A percentile compares a stretch with the other conserved stretches of the same genome.
Conservation (phyloP, 1,140 invertebrate species). For the Sinella curviseta region DNA sequence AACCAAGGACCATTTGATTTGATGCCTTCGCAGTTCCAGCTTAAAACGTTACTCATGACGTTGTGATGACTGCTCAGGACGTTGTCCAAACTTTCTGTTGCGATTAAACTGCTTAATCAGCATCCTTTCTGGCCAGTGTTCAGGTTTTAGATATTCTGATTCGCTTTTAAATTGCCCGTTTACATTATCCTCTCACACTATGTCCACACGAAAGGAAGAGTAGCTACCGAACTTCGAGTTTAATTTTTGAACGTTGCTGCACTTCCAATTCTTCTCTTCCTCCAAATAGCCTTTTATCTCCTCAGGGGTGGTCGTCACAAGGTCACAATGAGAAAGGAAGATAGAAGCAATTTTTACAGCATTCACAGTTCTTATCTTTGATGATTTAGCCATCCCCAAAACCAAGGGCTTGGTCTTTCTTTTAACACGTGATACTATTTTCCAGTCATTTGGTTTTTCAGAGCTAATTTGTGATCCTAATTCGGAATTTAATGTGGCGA, state of each 20-base stretch:
- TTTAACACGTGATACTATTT: background rate
- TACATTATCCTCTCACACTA: background rate
- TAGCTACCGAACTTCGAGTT: background rate
- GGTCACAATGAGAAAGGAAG: background rate
- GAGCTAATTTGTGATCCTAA: no score
- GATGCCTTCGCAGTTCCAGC: conserved; percentile 15
- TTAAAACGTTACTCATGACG: background rate
- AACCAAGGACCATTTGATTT: background rate
- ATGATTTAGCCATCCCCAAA: background rate
- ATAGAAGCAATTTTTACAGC: background rate
- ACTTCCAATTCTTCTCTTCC: background rate
- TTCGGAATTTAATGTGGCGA: no score
- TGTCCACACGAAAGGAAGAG: background rate
- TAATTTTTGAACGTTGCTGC: background rate
- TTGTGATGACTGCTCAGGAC: background rate
- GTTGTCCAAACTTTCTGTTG: background rate
- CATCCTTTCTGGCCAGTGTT: background rate
- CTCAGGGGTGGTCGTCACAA: background rate
- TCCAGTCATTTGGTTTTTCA: background rate
- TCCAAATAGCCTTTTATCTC: background rate
- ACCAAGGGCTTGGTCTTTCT: background rate
- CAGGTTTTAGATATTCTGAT: background rate
- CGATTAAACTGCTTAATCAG: background rate
- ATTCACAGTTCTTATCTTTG: background rate
- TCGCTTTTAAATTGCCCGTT: no score